Percentiles rank a stretch among this genome's conserved stretches.
Evolutionary conservation across 2,797 vertebrate species (phyloP).

Genomic region (Fringilla coelebs): DNA sequence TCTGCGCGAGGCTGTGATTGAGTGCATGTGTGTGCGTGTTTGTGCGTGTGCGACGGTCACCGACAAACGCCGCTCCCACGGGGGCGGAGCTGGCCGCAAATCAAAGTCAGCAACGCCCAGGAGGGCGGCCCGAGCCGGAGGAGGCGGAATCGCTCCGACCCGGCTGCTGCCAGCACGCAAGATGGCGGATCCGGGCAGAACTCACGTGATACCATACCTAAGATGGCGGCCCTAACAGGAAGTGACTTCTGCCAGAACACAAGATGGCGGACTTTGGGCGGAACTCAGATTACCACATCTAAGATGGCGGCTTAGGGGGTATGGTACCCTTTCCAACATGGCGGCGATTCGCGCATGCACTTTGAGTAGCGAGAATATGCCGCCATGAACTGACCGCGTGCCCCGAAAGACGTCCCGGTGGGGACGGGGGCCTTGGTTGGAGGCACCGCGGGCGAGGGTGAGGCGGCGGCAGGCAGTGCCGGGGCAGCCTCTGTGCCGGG

Average conservation of each 20-base stretch:
- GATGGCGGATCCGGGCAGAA: rapidly evolving
- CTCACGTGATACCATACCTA: not conserved
- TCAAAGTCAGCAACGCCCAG: too few relatives aligned
- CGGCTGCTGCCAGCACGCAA: not conserved
- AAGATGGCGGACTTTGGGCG: not conserved
- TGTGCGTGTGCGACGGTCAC: rapidly evolving
- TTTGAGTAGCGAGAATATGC: rapidly evolving
- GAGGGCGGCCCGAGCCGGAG: not conserved
- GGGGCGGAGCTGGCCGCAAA: not conserved
- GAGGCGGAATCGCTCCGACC: rapidly evolving
- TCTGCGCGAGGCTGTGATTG: rapidly evolving
- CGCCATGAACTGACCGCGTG: rapidly evolving
- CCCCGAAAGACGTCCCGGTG: rapidly evolving
- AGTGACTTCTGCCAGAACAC: not conserved
- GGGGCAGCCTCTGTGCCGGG: not conserved
- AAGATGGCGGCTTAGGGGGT: rapidly evolving
- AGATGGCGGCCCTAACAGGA: not conserved
- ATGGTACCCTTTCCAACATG: not conserved
- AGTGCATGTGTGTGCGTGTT: rapidly evolving
- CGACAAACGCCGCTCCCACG: rapidly evolving
- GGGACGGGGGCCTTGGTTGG: not conserved
- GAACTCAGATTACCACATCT: not conserved
- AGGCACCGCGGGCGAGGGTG: not conserved
- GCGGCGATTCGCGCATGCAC: rapidly evolving
- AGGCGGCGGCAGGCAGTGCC: not conserved